These are phyloP conservation scores for Tubiluchus corallicola DNA, from an alignment of 2,888 invertebrate genomes.

Conservation along the genomic window DNA sequence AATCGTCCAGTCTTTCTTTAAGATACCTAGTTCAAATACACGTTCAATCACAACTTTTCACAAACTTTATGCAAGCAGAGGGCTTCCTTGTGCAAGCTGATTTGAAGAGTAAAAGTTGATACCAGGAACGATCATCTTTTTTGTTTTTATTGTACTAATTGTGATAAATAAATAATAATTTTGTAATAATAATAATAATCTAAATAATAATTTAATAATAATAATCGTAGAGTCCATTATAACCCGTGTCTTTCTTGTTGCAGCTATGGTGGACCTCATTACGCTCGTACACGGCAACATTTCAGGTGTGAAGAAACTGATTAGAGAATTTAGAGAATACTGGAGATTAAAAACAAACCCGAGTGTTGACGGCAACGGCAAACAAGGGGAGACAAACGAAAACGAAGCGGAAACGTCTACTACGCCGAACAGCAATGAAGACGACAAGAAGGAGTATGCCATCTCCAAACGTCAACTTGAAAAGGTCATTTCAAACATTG, in stretches of 20 bases:
- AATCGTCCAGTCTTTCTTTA: no score
- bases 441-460: constrained; percentile 14
- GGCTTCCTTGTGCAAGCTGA: no score
- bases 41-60: no score
- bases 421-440: constrained; percentile 5
- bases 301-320: constrained; percentile 21
- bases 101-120: no score
- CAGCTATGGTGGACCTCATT: constrained; percentile 27
- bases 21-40: no score
- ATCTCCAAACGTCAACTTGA: constrained; percentile 20
- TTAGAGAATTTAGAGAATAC: constrained; percentile 22
- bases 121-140: no score
- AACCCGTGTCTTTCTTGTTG: constrained; percentile 12
- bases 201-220: no score
- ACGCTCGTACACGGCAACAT: constrained; percentile 24
- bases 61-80: no score
- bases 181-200: no score
- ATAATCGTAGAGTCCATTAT: no score
- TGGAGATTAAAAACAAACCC: constrained; percentile 19
- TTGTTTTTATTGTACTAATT: no score
- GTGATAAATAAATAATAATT: no score
- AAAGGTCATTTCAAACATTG: neutral
- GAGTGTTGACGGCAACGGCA: constrained; percentile 12
- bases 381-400: neutral
- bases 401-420: constrained; percentile 9